These are phyloP conservation scores for Hoplostethus mediterraneus DNA, from an alignment of 2,797 vertebrate species.

Conservation along the genomic window DNA sequence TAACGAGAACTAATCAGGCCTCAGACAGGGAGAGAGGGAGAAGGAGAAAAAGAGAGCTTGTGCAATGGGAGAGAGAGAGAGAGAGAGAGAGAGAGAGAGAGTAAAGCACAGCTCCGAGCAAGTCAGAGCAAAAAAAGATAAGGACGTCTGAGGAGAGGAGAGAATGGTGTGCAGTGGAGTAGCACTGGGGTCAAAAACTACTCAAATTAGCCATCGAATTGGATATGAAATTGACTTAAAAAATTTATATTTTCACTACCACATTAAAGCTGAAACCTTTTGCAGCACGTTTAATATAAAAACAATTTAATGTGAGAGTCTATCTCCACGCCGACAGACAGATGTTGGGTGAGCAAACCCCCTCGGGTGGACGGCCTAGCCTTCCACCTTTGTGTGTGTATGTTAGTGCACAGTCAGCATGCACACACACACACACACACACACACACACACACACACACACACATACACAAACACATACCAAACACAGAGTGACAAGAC, in stretches of 20 bases:
- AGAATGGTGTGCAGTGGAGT: conserved; percentile 3
- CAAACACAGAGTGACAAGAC: conserved; percentile 35
- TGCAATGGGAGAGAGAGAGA: conserved; percentile 1
- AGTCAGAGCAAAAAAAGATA: conserved; percentile 32
- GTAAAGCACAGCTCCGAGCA: conserved; percentile 32
- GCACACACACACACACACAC: conserved; percentile 19
- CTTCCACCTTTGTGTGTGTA: conserved; percentile 26
- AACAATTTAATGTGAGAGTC: neutral
- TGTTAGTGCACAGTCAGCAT: conserved; percentile 22
- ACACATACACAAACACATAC: conserved; percentile 6
- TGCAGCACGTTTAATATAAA: neutral
- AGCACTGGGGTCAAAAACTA: conserved; percentile 23
- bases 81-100: neutral
- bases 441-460: conserved; percentile 8
- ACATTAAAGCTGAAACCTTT: neutral
- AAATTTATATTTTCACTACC: conserved; percentile 26
- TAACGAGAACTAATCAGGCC: conserved; percentile 75
- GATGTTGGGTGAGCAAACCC: neutral
- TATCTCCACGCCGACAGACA: neutral
- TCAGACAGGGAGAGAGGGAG: conserved; percentile 49
- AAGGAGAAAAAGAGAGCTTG: conserved; percentile 15
- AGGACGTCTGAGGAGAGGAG: conserved; percentile 1
- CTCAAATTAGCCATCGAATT: conserved; percentile 22
- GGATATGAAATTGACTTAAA: conserved; percentile 12
- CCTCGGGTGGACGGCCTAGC: neutral